Evolutionary conservation across 30 jellyfish, hydroid and myxozoan genomes (phyloP).

Genomic region (Clytia hemisphaerica): DNA sequence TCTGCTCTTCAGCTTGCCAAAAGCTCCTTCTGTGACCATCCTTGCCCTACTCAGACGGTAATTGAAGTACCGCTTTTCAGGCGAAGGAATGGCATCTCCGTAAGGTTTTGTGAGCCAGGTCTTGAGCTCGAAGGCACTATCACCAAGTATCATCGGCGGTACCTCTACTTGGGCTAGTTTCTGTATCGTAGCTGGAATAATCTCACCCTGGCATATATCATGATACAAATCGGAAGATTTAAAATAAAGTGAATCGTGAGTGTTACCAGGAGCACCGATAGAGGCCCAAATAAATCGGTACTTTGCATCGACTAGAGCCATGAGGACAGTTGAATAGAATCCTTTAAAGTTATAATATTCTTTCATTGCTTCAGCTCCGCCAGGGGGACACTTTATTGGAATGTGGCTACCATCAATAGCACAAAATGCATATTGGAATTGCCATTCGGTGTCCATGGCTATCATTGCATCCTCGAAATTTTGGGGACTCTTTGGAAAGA

Average conservation of each 20-base stretch:
- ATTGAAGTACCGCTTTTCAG: conserved; percentile 7
- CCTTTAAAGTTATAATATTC: conserved; percentile 38
- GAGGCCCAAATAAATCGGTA: conserved; percentile 60
- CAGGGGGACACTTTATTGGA: conserved; percentile 43
- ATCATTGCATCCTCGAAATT: conserved; percentile 27
- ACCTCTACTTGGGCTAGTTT: neutral
- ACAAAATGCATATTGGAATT: conserved; percentile 41
- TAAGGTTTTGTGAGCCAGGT: conserved; percentile 39
- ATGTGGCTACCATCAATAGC: conserved; percentile 41
- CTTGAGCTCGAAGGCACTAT: conserved; percentile 34
- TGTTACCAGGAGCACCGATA: conserved; percentile 43
- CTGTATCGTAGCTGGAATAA: neutral
- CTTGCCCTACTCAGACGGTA: no score
- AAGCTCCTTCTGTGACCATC: no score
- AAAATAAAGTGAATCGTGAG: conserved; percentile 35
- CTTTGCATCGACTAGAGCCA: conserved; percentile 57
- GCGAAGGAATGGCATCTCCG: conserved; percentile 9
- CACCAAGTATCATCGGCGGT: conserved; percentile 32
- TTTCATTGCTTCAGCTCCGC: conserved; percentile 53
- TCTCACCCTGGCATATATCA: neutral
- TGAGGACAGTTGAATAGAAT: conserved; percentile 34
- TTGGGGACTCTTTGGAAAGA: conserved; percentile 37
- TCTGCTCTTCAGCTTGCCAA: no score
- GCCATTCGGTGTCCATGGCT: conserved; percentile 58
- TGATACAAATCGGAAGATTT: conserved; percentile 28